phyloP scores from a whole-genome alignment of 2,113 vertebrate species.

The Anolis carolinensis region DNA sequence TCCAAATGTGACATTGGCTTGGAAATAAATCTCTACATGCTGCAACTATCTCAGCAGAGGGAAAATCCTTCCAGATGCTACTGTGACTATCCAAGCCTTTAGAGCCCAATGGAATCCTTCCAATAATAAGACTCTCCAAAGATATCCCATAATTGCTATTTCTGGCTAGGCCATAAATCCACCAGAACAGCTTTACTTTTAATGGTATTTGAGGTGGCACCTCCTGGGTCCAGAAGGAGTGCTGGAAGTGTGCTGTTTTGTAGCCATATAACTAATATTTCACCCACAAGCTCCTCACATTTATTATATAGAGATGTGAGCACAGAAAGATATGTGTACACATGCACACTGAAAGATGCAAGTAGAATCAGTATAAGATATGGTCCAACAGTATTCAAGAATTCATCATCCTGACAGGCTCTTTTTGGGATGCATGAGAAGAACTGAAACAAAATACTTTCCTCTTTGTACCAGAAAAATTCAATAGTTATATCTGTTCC shows the following conservation, averaged over 20 bases:
- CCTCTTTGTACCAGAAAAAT: not conserved
- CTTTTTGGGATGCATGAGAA: not conserved
- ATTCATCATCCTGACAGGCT: not conserved
- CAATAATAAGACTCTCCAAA: constrained; percentile 20
- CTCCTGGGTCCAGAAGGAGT: not conserved
- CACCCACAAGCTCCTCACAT: not conserved
- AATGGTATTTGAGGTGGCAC: not conserved
- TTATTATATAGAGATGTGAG: not conserved
- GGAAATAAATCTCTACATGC: not conserved
- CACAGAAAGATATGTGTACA: not conserved
- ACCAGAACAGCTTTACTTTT: constrained; percentile 10
- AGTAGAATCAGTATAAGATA: not conserved
- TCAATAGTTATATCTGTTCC: not conserved
- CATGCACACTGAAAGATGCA: not conserved
- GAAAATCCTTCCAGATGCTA: not conserved
- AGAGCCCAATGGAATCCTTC: constrained; percentile 15
- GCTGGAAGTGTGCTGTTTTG: not conserved
- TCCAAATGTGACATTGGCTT: not conserved
- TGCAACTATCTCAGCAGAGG: not conserved
- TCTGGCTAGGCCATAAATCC: constrained; percentile 31
- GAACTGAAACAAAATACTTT: not conserved
- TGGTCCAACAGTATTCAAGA: not conserved
- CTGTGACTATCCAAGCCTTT: not conserved
- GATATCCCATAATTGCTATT: constrained; percentile 22
- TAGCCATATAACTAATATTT: constrained; percentile 2